These are phyloP conservation scores for Pissodes strobi DNA, from an alignment of 1,140 invertebrate genomes.

Conservation along the genomic window DNA sequence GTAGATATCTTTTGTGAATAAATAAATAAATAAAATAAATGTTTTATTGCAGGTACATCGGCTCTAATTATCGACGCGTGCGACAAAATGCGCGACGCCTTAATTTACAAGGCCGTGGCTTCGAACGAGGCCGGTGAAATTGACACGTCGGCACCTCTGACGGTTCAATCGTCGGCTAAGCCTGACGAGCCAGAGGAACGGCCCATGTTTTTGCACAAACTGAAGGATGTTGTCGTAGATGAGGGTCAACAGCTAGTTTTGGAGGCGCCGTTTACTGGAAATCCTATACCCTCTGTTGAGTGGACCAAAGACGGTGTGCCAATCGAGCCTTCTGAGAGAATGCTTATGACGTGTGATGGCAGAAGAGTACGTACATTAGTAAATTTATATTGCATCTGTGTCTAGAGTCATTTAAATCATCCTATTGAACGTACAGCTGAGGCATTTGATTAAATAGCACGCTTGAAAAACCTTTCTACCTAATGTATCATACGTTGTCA, in stretches of 20 bases:
- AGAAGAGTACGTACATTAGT: constrained; percentile 67
- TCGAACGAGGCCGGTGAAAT: constrained; percentile 75
- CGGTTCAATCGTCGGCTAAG: constrained; percentile 59
- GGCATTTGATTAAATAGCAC: no score
- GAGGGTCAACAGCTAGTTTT: constrained; percentile 74
- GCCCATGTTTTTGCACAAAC: constrained; percentile 73
- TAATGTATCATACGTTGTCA: no score
- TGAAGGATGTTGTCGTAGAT: constrained; percentile 75
- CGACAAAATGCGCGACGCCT: constrained; percentile 66
- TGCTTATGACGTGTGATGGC: constrained; percentile 78
- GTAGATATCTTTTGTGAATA: no score
- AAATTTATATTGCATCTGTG: no score
- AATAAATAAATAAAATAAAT: no score
- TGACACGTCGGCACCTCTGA: constrained; percentile 70
- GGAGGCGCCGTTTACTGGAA: constrained; percentile 75
- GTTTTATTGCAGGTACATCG: no score
- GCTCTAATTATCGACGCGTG: constrained; percentile 67
- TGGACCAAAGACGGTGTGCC: constrained; percentile 82
- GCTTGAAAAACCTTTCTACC: no score
- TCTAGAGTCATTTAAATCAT: no score
- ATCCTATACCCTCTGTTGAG: constrained; percentile 81
- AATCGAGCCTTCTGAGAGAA: constrained; percentile 66
- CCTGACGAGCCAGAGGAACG: constrained; percentile 69
- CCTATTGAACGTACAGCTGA: no score
- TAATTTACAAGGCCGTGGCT: constrained; percentile 76